These are phyloP conservation scores for Hippopotamyrus pictus DNA, from an alignment of 2,797 vertebrate genomes.

Conservation along the genomic window DNA sequence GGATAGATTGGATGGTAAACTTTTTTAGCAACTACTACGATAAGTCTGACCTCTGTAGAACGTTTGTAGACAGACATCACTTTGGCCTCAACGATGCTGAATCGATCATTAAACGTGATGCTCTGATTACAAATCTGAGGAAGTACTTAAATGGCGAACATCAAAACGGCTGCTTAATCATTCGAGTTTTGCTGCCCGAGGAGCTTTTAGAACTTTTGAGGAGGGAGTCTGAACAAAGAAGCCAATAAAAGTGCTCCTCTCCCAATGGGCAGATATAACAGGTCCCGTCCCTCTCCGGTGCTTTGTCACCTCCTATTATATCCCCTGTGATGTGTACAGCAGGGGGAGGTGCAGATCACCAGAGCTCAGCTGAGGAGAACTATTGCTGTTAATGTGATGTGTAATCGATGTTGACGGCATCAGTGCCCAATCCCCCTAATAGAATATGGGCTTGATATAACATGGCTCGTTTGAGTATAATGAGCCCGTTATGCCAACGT, in stretches of 20 bases:
- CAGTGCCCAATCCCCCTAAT: neutral
- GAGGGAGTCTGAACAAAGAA: neutral
- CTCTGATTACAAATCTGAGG: neutral
- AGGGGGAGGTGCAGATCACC: neutral
- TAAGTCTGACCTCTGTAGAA: neutral
- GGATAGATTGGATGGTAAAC: neutral
- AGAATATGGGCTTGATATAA: conserved; percentile 19
- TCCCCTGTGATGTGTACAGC: neutral
- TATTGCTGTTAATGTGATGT: conserved; percentile 17
- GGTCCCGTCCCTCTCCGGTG: neutral
- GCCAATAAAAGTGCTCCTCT: neutral
- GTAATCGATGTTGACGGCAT: conserved; percentile 17
- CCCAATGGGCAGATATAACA: neutral
- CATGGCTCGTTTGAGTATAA: conserved; percentile 7
- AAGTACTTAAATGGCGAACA: neutral
- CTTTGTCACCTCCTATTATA: conserved; percentile 10
- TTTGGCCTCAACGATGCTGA: neutral
- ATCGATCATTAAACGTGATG: neutral
- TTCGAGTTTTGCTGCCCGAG: neutral
- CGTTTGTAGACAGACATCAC: neutral
- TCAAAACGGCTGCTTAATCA: neutral
- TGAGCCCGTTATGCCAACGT: neutral
- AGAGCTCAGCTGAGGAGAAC: neutral
- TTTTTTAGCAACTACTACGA: neutral
- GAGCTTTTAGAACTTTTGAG: neutral